These are phyloP conservation scores for Encarsia formosa DNA, from an alignment of 2,888 invertebrate species.

Conservation along the genomic window DNA sequence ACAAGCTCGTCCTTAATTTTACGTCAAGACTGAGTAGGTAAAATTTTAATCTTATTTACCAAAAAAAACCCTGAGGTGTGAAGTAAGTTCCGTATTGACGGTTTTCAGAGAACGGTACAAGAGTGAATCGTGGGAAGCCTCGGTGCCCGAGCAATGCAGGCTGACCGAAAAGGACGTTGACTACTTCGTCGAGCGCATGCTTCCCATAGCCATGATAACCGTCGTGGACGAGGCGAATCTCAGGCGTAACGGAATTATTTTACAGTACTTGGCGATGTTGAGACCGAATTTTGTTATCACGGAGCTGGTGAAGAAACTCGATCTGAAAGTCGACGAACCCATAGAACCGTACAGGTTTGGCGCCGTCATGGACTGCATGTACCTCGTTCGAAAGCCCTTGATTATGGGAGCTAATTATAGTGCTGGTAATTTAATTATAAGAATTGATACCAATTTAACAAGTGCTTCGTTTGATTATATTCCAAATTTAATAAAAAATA, in stretches of 20 bases:
- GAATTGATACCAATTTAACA: too few relatives aligned
- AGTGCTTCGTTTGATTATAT: too few relatives aligned
- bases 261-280: constrained; percentile 73
- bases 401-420: constrained; percentile 51
- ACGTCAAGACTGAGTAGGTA: constrained; percentile 57
- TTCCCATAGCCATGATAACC: constrained; percentile 71
- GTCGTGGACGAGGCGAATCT: constrained; percentile 64
- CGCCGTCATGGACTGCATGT: constrained; percentile 67
- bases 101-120: constrained; percentile 60
- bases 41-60: constrained; percentile 17
- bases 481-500: too few relatives aligned
- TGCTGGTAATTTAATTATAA: too few relatives aligned
- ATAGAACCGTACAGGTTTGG: constrained; percentile 84
- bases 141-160: constrained; percentile 64
- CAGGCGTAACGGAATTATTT: constrained; percentile 54
- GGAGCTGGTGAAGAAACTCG: constrained; percentile 74
- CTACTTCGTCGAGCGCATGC: constrained; percentile 71
- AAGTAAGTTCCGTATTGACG: not conserved
- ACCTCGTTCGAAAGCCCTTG: constrained; percentile 66
- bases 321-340: constrained; percentile 75
- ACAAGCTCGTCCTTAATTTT: constrained; percentile 65
- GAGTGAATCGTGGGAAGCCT: constrained; percentile 60
- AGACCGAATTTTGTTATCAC: constrained; percentile 81
- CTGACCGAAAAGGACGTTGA: constrained; percentile 78
- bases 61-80: not conserved